phyloP scores from a whole-genome alignment of 2,113 vertebrate species.

The Guaruba guarouba region DNA sequence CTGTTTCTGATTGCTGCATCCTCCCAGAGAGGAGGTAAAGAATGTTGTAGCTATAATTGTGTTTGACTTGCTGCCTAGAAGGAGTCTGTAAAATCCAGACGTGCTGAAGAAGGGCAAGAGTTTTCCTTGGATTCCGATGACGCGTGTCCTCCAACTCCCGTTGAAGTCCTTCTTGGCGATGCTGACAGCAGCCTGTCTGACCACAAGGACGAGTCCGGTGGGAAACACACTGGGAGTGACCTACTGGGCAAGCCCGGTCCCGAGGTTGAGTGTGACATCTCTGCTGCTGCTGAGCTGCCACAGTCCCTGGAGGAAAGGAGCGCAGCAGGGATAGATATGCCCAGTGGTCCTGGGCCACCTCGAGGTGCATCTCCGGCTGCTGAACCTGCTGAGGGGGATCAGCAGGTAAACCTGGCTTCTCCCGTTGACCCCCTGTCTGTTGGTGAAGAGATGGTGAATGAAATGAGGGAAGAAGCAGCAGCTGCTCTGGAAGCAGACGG shows the following conservation, averaged over 20 bases:
- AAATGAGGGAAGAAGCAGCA: slow-evolving; percentile 6
- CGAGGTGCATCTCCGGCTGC: not conserved
- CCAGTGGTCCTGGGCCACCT: not conserved
- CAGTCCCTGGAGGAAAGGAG: not conserved
- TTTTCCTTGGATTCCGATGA: slow-evolving; percentile 22
- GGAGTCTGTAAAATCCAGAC: slow-evolving; percentile 60
- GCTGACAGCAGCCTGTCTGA: slow-evolving; percentile 18
- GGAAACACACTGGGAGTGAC: not conserved
- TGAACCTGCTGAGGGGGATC: not conserved
- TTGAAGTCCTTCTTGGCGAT: not conserved
- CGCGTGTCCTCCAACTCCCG: not conserved
- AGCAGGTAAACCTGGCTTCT: not conserved
- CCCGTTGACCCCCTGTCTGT: not conserved
- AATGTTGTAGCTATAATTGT: not conserved
- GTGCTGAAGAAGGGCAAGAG: slow-evolving; percentile 35
- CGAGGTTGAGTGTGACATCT: not conserved
- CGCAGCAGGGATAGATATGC: not conserved
- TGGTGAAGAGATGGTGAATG: not conserved
- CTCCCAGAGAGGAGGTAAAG: not conserved
- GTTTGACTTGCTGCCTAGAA: slow-evolving; percentile 49
- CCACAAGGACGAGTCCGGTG: not conserved
- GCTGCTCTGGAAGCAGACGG: not conserved
- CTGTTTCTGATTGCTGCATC: not conserved
- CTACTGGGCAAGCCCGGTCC: not conserved
- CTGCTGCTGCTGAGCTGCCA: not conserved